Conservation (phyloP, 2,113 vertebrate species). For the Fregata magnificens region DNA sequence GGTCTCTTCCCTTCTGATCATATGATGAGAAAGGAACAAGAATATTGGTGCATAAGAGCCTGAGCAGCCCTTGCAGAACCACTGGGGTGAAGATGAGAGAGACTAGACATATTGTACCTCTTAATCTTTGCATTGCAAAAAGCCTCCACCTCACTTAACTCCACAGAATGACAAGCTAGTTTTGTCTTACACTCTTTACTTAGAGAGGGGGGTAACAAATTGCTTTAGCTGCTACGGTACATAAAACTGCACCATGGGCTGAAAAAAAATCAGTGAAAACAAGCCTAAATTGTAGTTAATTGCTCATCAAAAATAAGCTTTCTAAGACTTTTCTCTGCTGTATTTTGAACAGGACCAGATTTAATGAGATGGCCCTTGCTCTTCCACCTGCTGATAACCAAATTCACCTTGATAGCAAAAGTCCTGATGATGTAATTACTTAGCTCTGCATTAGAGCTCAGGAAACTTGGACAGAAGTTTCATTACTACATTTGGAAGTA, state of each 20-base stretch:
- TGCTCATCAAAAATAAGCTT: neutral
- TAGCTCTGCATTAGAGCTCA: neutral
- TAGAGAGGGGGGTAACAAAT: rapidly evolving
- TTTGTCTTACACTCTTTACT: neutral
- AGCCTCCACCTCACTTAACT: rapidly evolving
- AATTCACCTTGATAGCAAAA: rapidly evolving
- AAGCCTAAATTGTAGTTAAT: rapidly evolving
- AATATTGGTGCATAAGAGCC: neutral
- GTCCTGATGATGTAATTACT: neutral
- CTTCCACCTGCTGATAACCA: rapidly evolving
- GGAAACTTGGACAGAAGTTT: rapidly evolving
- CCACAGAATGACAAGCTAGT: rapidly evolving
- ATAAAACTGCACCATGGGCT: neutral
- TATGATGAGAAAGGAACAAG: neutral
- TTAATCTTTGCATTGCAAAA: rapidly evolving
- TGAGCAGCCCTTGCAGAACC: neutral
- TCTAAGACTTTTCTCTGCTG: neutral
- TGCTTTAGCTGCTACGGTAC: neutral
- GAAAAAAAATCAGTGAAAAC: rapidly evolving
- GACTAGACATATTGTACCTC: rapidly evolving
- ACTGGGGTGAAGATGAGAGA: rapidly evolving
- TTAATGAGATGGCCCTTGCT: neutral
- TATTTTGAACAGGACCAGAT: neutral
- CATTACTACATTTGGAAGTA: rapidly evolving
- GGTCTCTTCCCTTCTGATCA: too few species aligned